phyloP scores from a whole-genome alignment of 2,113 vertebrate species.

The Neoarius graeffei region DNA sequence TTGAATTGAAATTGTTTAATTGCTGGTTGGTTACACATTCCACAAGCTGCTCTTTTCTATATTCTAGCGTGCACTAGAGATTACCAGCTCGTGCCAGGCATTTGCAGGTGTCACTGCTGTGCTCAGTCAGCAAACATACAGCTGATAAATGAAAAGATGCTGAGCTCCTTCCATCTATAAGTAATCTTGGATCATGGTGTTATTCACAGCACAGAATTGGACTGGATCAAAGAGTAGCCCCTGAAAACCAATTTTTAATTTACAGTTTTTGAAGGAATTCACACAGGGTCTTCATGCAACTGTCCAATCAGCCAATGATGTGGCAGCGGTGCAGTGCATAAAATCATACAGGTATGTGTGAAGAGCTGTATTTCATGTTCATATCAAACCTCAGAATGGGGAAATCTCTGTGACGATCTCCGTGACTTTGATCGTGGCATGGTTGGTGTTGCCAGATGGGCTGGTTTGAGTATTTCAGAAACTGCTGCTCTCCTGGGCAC shows the following conservation, averaged over 20 bases:
- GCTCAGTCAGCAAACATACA: neutral
- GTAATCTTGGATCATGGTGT: neutral
- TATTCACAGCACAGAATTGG: neutral
- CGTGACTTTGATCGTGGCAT: neutral
- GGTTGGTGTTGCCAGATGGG: neutral
- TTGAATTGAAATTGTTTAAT: neutral
- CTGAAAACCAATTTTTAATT: neutral
- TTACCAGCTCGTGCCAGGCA: neutral
- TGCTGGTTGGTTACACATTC: neutral
- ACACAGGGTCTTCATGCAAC: neutral
- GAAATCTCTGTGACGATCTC: neutral
- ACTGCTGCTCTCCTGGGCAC: neutral
- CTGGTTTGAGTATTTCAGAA: neutral
- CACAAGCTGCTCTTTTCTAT: neutral
- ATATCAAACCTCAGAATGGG: neutral
- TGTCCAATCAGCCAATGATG: neutral
- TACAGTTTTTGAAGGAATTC: too few relatives aligned
- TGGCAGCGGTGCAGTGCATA: neutral
- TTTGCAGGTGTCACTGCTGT: neutral
- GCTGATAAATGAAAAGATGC: neutral
- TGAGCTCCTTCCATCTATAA: neutral
- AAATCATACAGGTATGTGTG: neutral
- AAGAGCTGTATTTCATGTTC: neutral
- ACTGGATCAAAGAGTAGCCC: neutral
- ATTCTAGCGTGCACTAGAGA: neutral